Conservation (phyloP, 1,140 invertebrate species). For the Ceratosolen fusciceps region DNA sequence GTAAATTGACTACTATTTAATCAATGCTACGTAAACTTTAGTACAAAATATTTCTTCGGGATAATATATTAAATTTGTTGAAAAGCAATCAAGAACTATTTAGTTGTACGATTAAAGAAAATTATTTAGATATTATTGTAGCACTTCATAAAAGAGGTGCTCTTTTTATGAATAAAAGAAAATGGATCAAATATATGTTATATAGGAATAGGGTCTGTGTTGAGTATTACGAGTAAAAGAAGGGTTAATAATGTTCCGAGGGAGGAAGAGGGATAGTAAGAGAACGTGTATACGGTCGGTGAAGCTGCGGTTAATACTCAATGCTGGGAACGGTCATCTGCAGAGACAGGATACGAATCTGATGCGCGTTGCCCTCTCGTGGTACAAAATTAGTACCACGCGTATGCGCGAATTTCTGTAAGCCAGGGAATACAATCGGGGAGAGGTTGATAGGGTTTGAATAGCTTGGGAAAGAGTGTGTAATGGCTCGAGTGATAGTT, state of each 20-base stretch:
- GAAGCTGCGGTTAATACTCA: constrained; percentile 71
- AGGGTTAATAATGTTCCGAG: neutral
- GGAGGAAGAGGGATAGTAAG: constrained; percentile 9
- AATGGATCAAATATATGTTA: neutral
- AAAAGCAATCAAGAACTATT: no score
- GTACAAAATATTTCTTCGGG: no score
- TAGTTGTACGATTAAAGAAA: no score
- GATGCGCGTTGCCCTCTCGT: neutral
- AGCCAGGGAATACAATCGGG: neutral
- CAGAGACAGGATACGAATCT: constrained; percentile 66
- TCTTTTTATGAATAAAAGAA: neutral
- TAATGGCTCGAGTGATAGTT: neutral
- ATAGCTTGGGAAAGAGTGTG: neutral
- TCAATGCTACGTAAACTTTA: no score
- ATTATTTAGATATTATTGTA: no score
- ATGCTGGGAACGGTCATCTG: constrained; percentile 73
- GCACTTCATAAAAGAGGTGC: neutral
- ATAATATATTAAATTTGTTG: no score
- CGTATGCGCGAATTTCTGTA: neutral
- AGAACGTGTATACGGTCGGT: neutral
- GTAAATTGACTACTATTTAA: no score
- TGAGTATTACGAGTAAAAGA: neutral
- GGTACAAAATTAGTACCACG: constrained; percentile 64
- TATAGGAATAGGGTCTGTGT: neutral
- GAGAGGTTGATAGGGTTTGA: no score